These are phyloP conservation scores for Globicephala melas DNA, from an alignment of 2,113 vertebrate species.

Conservation along the genomic window DNA sequence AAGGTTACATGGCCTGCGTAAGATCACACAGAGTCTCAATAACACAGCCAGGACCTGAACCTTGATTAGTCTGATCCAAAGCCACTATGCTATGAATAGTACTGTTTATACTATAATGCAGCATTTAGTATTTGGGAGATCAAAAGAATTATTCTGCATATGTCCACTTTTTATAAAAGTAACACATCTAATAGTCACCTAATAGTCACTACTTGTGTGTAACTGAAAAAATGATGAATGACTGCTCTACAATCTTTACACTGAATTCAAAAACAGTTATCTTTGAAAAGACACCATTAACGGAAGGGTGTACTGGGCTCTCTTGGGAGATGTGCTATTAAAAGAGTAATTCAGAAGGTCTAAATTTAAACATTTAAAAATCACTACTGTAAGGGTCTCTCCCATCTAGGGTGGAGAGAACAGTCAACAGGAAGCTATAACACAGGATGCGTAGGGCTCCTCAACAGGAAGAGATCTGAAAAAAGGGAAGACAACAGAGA, in stretches of 20 bases:
- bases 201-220: background rate
- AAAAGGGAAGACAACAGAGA: background rate
- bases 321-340: background rate
- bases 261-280: background rate
- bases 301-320: background rate
- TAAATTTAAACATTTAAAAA: conserved; percentile 45
- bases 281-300: conserved; percentile 6
- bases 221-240: conserved; percentile 1
- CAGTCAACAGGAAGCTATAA: conserved; percentile 36
- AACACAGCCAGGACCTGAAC: background rate
- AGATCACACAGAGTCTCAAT: background rate
- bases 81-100: background rate
- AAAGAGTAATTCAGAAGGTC: background rate
- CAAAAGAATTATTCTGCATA: background rate
- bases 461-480: conserved; percentile 43
- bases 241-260: background rate
- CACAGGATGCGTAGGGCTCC: conserved; percentile 35
- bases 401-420: conserved; percentile 23
- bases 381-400: background rate
- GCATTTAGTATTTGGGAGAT: background rate
- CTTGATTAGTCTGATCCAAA: background rate
- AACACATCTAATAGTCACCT: background rate
- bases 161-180: conserved; percentile 16
- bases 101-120: background rate
- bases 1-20: background rate